Percentiles rank a stretch among this genome's conserved stretches.
phyloP scores from a whole-genome alignment of 2,888 invertebrate species.

The Caenorhabditis auriculariae region DNA sequence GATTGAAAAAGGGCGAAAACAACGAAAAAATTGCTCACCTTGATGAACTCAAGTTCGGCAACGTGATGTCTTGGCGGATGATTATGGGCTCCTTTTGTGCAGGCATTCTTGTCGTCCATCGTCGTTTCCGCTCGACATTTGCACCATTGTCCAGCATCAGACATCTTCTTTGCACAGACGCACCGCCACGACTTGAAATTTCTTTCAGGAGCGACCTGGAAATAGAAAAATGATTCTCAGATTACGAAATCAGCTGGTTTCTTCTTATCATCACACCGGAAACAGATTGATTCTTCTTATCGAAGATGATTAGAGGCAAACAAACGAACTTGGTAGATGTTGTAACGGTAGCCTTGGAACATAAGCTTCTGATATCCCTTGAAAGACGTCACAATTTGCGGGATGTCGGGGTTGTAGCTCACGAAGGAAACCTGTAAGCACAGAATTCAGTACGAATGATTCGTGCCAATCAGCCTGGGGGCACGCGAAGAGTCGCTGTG shows the following conservation, averaged over 20 bases:
- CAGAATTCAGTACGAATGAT: too few species aligned
- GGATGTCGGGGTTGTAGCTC: conserved; percentile 56
- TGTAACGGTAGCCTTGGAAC: conserved; percentile 61
- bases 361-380: conserved; percentile 62
- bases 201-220: conserved; percentile 45
- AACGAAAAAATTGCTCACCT: too few species aligned
- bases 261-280: too few species aligned
- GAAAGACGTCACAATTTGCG: conserved; percentile 61
- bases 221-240: conserved; percentile 4
- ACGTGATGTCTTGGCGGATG: conserved; percentile 58
- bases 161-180: conserved; percentile 62
- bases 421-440: conserved; percentile 37
- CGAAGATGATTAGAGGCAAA: neutral
- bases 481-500: neutral
- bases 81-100: conserved; percentile 60
- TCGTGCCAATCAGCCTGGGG: neutral
- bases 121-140: conserved; percentile 62
- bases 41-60: conserved; percentile 62
- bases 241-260: neutral
- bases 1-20: neutral
- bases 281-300: too few species aligned
- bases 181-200: conserved; percentile 61
- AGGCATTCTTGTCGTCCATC: conserved; percentile 56
- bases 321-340: conserved; percentile 55
- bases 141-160: conserved; percentile 50